Base-by-base conservation (phyloP, 2,797 vertebrate genomes). In the Sylvilagus floridanus region DNA sequence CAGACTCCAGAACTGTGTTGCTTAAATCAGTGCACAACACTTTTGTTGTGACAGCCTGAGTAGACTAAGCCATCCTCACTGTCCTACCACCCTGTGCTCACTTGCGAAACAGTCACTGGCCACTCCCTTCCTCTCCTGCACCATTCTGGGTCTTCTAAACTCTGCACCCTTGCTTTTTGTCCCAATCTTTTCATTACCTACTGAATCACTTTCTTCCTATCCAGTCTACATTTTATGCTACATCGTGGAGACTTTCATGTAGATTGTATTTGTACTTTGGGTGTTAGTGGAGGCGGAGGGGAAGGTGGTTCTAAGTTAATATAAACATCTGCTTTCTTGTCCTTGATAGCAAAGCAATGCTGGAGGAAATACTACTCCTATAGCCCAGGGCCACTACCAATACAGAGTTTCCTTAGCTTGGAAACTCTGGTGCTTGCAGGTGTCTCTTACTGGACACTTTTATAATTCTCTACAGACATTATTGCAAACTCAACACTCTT, bases 261-360 rank as follows among this genome's bases (percentile, higher is more conserved):
- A 47, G 21, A 77, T 5, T 52, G 12, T 17, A 66, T 14, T 42
- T 78, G 42, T 4, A 14, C 6, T 50, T 77, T 84, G 11, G 13
- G 8, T 22, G 1, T 42, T 42, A 7, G 0, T 47, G n/a, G 14
- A 13, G 42, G 4, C 7, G 12, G 16, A 16, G 14, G 21, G 17
- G 21, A 5, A 60, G 7, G 28, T 12, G 16, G 7, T 81, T 1
- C 63, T 65, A 68, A 32, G 52, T 30, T n/a, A 26, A 57, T 68
- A 54, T 16, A 90, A 32, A 30, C 32, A 24, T 81, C 65, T 47
- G 26, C 42, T 26, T 83, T 66, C 37, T 86, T 69, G 13, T 63
- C 47, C 13, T 96, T 60, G n/a, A 42, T 35, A 93, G 65, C 7
- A 63, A 24, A 90, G 19, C 2, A 0, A 37, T 22, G 12, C 11